Evolutionary conservation across 2,888 invertebrate species (phyloP).

Genomic region (Temnothorax unifasciatus): DNA sequence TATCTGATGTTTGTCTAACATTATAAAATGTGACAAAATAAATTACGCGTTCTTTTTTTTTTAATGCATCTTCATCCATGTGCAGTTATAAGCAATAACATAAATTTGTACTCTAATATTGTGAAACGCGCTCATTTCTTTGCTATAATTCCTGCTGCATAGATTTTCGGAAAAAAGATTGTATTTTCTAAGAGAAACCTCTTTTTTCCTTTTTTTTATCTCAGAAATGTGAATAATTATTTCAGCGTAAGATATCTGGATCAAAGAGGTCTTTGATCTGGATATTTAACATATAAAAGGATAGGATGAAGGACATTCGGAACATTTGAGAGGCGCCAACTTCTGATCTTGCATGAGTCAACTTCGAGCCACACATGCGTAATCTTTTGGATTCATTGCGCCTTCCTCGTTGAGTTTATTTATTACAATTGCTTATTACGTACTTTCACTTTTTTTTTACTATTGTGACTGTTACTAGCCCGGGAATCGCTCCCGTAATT

Average conservation of each 20-base stretch:
- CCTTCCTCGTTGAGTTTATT: not conserved
- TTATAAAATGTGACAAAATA: conserved; percentile 13
- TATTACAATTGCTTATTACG: not conserved
- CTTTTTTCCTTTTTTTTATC: not conserved
- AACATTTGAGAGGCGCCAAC: not conserved
- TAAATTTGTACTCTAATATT: not conserved
- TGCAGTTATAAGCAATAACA: not conserved
- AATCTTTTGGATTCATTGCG: not conserved
- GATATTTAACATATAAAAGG: not conserved
- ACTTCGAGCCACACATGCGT: not conserved
- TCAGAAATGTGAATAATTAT: not conserved
- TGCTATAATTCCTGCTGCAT: not conserved
- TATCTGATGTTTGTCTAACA: conserved; percentile 22
- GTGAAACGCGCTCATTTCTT: not conserved
- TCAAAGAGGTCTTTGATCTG: not conserved
- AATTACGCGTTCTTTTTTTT: not conserved
- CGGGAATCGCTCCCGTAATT: not conserved
- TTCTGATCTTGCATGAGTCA: not conserved
- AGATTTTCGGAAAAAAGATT: not conserved
- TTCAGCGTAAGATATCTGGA: not conserved
- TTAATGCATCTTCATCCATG: not conserved
- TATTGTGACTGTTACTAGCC: not conserved
- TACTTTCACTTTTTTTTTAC: conserved; percentile 1
- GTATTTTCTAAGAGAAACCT: not conserved
- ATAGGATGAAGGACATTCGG: not conserved